Base-by-base conservation (phyloP, 2,113 vertebrate species). In the Ifrita kowaldi region DNA sequence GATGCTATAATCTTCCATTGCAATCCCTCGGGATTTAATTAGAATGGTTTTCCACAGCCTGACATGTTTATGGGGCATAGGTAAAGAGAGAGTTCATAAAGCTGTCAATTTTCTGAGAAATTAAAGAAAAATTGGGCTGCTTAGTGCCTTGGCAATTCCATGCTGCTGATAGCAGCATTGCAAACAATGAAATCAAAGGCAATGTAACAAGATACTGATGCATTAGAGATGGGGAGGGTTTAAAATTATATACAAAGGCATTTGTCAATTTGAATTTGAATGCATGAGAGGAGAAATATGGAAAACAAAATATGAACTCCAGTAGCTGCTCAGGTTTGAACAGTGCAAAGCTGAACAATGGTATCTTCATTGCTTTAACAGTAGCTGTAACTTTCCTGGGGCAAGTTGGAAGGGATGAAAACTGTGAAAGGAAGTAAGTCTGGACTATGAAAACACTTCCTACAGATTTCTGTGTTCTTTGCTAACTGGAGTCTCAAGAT, bases 21-120 rank as follows among this genome's bases (percentile, higher is more conserved):
- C 91, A 86, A 94, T 98, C 95, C 98, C 97, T 96, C 3, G 94
- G 97, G 98, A 98, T 98, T 98, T 98, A 98, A 98, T 98, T 98
- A 98, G 97, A 98, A 98, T 98, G 97, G 95, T 96, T 98, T 98
- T 98, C 98, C 97, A 97, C 97, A 98, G 97, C 89, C 97, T 98
- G 98, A 98, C 98, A 98, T 98, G 98, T 98, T 98, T 98, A 98
- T 98, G 97, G 98, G 98, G 97, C 98, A 98, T 98, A 98, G 98
- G 98, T 98, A 98, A 98, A 98, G 97, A 98, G 98, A 98, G 98
- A 98, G 98, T 98, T 98, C 98, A 98, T 98, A 98, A 98, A 98
- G 98, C 98, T 98, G 98, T 98, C 98, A 98, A 98, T 98, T 98
- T 98, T 97, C 97, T 97, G 97, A 98, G 97, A 98, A 98, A 98